Percentiles rank a stretch among this genome's conserved stretches.
Conservation (phyloP, 2,113 vertebrate species). For the Ptychochromis oligacanthus region DNA sequence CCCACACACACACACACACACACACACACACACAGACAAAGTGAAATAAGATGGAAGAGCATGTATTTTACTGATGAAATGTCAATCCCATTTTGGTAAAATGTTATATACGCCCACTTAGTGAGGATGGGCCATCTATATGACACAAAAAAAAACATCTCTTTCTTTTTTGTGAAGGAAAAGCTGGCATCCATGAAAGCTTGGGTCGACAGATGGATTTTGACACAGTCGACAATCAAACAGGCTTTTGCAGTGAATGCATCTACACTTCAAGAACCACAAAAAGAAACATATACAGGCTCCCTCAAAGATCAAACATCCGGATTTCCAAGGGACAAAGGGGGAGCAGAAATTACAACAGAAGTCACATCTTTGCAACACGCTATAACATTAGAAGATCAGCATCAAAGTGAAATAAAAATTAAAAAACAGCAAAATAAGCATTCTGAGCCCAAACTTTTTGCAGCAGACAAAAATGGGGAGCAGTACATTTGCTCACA, state of each 20-base stretch:
- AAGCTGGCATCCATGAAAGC: conserved; percentile 44
- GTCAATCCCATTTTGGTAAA: too few relatives aligned
- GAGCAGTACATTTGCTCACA: not conserved
- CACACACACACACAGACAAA: too few relatives aligned
- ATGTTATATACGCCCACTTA: too few relatives aligned
- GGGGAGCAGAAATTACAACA: not conserved
- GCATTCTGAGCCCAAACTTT: not conserved
- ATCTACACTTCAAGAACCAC: not conserved
- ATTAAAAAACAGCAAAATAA: not conserved
- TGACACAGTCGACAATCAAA: conserved; percentile 14
- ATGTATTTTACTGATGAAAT: too few relatives aligned
- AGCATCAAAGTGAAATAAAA: conserved; percentile 6
- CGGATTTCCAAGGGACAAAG: not conserved
- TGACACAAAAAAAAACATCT: too few relatives aligned
- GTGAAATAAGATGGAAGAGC: too few relatives aligned
- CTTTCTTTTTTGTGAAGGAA: conserved; percentile 42
- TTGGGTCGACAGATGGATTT: conserved; percentile 34
- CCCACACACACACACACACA: too few relatives aligned
- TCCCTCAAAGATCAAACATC: not conserved
- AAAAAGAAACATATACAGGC: not conserved
- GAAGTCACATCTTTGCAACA: not conserved
- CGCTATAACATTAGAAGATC: not conserved
- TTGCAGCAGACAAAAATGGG: not conserved
- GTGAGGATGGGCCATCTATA: too few relatives aligned
- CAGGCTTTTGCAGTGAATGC: not conserved